These are phyloP conservation scores for Perca schrenkii DNA, from an alignment of 2,113 vertebrate genomes.

Conservation along the genomic window DNA sequence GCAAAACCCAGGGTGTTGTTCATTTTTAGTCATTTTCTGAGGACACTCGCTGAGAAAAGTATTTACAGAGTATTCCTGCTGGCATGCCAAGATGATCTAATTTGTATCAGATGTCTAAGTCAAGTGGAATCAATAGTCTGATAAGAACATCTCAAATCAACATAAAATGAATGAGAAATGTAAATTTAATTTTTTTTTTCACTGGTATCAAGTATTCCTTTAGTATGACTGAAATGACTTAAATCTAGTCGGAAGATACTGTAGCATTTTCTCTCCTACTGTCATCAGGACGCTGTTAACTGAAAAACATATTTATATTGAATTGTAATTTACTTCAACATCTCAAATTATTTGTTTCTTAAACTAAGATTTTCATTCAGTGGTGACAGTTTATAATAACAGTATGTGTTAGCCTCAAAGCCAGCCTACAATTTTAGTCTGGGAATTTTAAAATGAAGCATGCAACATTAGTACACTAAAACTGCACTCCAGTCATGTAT, in stretches of 20 bases:
- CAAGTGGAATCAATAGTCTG: slow-evolving; percentile 17
- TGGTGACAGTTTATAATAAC: neutral
- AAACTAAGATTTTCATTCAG: neutral
- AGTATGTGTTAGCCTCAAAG: neutral
- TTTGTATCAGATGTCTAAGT: slow-evolving; percentile 6
- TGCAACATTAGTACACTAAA: slow-evolving; percentile 41
- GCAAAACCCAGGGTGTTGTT: slow-evolving; percentile 12
- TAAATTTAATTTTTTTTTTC: too few species aligned
- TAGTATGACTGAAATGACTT: neutral
- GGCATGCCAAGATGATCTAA: slow-evolving; percentile 1
- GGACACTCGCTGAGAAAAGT: slow-evolving; percentile 7
- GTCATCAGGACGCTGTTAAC: neutral
- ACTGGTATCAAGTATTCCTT: too few species aligned
- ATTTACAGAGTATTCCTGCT: slow-evolving; percentile 4
- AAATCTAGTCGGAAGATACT: too few species aligned
- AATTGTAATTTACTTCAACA: neutral
- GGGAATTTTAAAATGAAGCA: slow-evolving; percentile 12
- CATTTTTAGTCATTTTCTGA: slow-evolving; percentile 29
- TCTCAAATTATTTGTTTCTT: neutral
- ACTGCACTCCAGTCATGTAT: neutral
- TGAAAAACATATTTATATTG: neutral
- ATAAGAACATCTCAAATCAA: slow-evolving; percentile 25
- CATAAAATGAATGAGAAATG: neutral
- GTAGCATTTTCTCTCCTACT: neutral
- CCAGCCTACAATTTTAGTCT: neutral